Evolutionary conservation across 1,140 invertebrate genomes (phyloP).

Genomic region (Drosophila truncata): DNA sequence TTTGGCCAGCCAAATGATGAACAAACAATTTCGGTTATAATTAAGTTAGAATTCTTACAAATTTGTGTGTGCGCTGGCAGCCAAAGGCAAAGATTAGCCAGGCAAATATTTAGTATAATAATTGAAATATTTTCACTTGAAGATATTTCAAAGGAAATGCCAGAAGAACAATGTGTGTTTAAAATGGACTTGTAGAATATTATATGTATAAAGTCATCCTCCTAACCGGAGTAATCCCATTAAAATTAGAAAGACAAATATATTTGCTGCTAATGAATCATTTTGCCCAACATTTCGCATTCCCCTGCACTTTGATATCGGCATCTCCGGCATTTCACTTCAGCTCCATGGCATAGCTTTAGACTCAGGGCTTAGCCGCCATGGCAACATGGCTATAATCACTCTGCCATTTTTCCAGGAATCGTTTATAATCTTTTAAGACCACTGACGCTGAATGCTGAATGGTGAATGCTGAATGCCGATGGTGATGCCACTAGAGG

Average conservation of each 20-base stretch:
- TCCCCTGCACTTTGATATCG: conserved; percentile 1
- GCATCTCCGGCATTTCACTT: conserved; percentile 31
- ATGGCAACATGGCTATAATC: conserved; percentile 62
- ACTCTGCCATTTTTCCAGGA: conserved; percentile 61
- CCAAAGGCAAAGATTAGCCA: conserved; percentile 34
- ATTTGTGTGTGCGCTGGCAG: conserved; percentile 16
- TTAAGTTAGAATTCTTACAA: conserved; percentile 52
- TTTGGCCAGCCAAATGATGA: conserved; percentile 40
- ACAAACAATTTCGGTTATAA: conserved; percentile 53
- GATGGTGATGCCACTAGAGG: conserved; percentile 25
- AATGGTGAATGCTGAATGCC: no score
- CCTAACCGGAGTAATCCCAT: conserved; percentile 16
- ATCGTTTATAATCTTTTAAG: conserved; percentile 74
- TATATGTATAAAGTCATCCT: conserved; percentile 4
- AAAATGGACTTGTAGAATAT: conserved; percentile 2
- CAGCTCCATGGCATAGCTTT: conserved; percentile 33
- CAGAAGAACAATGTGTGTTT: conserved; percentile 25
- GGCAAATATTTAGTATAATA: conserved; percentile 48
- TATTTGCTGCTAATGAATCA: conserved; percentile 50
- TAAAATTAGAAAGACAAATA: conserved; percentile 40
- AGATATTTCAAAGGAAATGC: conserved; percentile 29
- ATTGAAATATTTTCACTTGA: conserved; percentile 47
- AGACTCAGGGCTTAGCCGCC: conserved; percentile 37
- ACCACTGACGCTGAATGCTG: conserved; percentile 51
- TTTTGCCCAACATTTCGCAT: conserved; percentile 22